Conservation (phyloP, 2,888 invertebrate genomes). For the Chrysomela aeneicollis region DNA sequence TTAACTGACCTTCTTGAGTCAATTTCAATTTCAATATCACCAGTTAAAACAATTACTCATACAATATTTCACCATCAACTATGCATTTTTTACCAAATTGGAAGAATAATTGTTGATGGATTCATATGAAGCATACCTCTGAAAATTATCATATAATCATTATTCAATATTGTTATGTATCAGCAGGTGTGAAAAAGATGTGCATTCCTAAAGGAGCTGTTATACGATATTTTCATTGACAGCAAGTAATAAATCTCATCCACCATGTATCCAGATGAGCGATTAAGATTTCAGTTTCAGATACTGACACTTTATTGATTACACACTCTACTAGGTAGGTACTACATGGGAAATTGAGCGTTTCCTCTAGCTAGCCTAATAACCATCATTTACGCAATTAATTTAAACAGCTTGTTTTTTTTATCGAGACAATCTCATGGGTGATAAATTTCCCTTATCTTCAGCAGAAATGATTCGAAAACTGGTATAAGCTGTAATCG, state of each 20-base stretch:
- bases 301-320: constrained; percentile 3
- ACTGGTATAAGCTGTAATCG: too few species aligned
- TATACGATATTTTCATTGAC: not conserved
- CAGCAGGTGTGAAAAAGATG: too few species aligned
- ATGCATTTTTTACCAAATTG: too few species aligned
- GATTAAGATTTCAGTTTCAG: not conserved
- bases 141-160: too few species aligned
- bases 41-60: too few species aligned
- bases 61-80: too few species aligned
- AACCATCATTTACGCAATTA: constrained; percentile 27
- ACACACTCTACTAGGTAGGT: not conserved
- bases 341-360: constrained; percentile 14
- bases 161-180: too few species aligned
- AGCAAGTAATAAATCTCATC: not conserved
- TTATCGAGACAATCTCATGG: constrained; percentile 25
- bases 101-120: too few species aligned
- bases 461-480: not conserved
- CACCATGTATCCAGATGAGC: not conserved
- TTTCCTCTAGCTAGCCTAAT: constrained; percentile 16
- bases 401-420: constrained; percentile 29
- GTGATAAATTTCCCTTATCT: constrained; percentile 19
- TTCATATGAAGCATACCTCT: too few species aligned
- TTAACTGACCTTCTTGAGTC: too few species aligned
- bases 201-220: not conserved
- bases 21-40: too few species aligned